phyloP scores from a whole-genome alignment of 1,140 invertebrate species.

The Ips nitidus region DNA sequence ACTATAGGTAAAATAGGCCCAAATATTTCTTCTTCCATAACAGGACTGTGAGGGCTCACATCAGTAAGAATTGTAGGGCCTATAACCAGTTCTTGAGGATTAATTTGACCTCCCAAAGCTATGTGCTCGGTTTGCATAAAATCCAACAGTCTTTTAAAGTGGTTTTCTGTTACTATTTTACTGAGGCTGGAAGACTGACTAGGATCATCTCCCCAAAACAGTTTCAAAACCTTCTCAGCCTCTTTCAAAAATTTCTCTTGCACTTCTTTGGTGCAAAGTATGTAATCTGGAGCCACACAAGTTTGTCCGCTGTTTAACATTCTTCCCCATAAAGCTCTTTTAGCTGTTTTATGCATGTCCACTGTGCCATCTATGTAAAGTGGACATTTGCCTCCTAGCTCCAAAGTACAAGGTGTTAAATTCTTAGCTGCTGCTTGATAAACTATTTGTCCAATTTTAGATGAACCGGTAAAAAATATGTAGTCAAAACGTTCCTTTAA shows the following conservation, averaged over 20 bases:
- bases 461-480: conserved; percentile 96
- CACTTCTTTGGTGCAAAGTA: conserved; percentile 82
- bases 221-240: conserved; percentile 67
- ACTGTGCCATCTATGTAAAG: conserved; percentile 81
- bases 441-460: conserved; percentile 82
- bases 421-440: conserved; percentile 86
- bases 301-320: conserved; percentile 86
- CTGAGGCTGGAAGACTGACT: conserved; percentile 79
- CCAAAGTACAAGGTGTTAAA: conserved; percentile 90
- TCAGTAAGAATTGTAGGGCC: conserved; percentile 81
- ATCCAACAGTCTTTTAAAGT: conserved; percentile 60
- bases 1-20: conserved; percentile 92
- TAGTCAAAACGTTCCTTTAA: conserved; percentile 93
- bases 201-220: conserved; percentile 85
- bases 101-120: conserved; percentile 75
- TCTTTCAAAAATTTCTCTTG: conserved; percentile 69
- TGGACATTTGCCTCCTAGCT: conserved; percentile 87
- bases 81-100: conserved; percentile 74
- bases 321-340: conserved; percentile 95
- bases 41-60: conserved; percentile 65
- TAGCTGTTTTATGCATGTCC: conserved; percentile 70
- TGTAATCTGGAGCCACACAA: conserved; percentile 96
- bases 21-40: conserved; percentile 96
- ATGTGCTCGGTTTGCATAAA: conserved; percentile 68
- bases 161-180: conserved; percentile 83